Conservation (phyloP, 1,140 invertebrate genomes). For the Hermatobates lingyangjiaoensis region DNA sequence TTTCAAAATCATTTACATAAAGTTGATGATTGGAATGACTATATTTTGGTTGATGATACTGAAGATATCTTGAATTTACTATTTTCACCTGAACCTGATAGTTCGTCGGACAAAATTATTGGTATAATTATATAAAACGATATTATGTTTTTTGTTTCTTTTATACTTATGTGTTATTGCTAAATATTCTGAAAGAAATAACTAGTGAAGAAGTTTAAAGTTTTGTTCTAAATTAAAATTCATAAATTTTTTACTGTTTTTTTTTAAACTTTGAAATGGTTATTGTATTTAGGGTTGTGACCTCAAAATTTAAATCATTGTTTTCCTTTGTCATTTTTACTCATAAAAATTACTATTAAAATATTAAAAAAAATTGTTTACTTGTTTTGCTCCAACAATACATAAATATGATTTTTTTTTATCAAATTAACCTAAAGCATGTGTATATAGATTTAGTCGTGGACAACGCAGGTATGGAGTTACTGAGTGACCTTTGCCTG, state of each 20-base stretch:
- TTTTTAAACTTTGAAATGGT: no score
- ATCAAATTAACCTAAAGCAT: background rate
- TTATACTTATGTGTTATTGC: no score
- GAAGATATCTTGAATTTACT: constrained; percentile 32
- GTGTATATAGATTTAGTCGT: constrained; percentile 50
- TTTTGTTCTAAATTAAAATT: background rate
- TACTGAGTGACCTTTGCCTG: constrained; percentile 77
- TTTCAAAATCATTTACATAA: constrained; percentile 37
- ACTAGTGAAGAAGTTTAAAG: background rate
- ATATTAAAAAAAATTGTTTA: background rate
- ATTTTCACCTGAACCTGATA: constrained; percentile 3
- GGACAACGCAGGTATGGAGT: constrained; percentile 88
- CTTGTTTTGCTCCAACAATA: background rate
- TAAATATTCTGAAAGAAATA: no score
- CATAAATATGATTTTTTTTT: background rate
- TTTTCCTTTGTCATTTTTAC: no score
- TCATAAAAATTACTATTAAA: background rate
- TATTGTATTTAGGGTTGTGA: no score
- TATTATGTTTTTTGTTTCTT: no score
- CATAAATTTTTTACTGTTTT: background rate
- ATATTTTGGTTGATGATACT: constrained; percentile 50
- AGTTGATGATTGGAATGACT: constrained; percentile 38
- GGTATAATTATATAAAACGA: constrained; percentile 17
- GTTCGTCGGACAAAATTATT: constrained; percentile 19
- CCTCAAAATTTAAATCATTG: no score